These are phyloP conservation scores for Taphrorychus bicolor DNA, from an alignment of 2,888 invertebrate species.

Conservation along the genomic window DNA sequence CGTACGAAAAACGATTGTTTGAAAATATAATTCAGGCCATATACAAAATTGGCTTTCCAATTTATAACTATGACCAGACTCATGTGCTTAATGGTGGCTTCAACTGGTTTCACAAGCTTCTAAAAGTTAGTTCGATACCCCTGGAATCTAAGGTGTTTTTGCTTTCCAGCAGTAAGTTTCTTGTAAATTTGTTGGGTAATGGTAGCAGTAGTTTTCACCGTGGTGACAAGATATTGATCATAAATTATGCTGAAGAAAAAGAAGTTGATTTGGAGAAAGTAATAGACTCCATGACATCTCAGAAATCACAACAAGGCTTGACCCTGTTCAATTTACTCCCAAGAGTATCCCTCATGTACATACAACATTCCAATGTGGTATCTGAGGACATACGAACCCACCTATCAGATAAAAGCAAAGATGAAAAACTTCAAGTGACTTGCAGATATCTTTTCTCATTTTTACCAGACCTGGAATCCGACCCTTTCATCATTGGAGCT, in stretches of 20 bases:
- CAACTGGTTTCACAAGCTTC: background rate
- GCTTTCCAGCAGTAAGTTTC: constrained; percentile 5
- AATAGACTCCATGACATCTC: background rate
- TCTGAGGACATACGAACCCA: background rate
- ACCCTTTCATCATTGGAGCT: constrained; percentile 7
- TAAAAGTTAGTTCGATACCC: background rate
- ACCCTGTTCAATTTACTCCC: constrained; percentile 19
- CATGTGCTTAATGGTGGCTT: too few relatives aligned
- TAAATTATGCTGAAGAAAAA: constrained; percentile 9
- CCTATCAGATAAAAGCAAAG: background rate
- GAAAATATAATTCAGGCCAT: constrained; percentile 12
- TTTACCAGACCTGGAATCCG: constrained; percentile 12
- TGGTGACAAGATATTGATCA: constrained; percentile 26
- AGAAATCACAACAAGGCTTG: background rate
- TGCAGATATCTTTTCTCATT: constrained; percentile 14
- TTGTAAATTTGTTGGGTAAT: background rate
- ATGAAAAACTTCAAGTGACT: constrained; percentile 3
- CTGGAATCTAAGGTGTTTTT: constrained; percentile 23
- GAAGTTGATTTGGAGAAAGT: constrained; percentile 3
- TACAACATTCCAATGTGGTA: too few relatives aligned
- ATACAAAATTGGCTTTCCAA: constrained; percentile 12
- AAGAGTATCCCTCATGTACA: constrained; percentile 13
- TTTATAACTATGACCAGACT: constrained; percentile 14
- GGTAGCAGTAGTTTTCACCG: constrained; percentile 6
- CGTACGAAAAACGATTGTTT: background rate